These are phyloP conservation scores for Liolophura sinensis DNA, from an alignment of 1,140 invertebrate species.

Conservation along the genomic window DNA sequence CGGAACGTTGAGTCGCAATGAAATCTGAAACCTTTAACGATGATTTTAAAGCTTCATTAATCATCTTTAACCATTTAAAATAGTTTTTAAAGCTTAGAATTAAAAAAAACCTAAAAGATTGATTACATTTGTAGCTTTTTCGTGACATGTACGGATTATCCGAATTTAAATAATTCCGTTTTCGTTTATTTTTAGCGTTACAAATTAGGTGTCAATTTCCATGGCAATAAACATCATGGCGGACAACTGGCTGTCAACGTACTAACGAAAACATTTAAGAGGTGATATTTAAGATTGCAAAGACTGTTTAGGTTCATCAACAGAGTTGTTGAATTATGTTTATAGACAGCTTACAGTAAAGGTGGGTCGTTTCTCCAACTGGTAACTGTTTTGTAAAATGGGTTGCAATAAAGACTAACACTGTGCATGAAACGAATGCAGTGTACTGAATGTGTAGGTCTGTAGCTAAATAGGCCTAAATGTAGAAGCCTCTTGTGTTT, in stretches of 20 bases:
- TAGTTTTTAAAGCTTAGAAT: not conserved
- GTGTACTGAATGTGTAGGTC: too few species aligned
- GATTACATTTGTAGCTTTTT: not conserved
- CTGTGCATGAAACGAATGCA: too few species aligned
- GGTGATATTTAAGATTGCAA: not conserved
- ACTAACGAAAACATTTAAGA: not conserved
- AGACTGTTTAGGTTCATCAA: not conserved
- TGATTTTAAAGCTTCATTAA: not conserved
- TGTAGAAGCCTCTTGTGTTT: too few species aligned
- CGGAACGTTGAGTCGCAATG: not conserved
- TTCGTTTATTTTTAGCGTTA: not conserved
- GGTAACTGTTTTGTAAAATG: not conserved
- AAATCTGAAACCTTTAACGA: not conserved
- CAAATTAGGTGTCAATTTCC: constrained; percentile 11
- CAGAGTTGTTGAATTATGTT: not conserved
- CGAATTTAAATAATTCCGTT: constrained; percentile 5
- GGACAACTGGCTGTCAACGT: too few species aligned
- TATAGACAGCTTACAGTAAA: not conserved
- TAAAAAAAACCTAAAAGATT: not conserved
- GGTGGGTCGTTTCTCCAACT: not conserved
- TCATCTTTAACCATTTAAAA: not conserved
- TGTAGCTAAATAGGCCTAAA: too few species aligned
- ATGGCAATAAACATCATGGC: constrained; percentile 25
- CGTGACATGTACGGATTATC: constrained; percentile 1
- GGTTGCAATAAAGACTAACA: too few species aligned